Evolutionary conservation across 2,113 vertebrate genomes (phyloP), one percentile per base, ranked within the genome.

Genomic region (Ginglymostoma cirratum): DNA sequence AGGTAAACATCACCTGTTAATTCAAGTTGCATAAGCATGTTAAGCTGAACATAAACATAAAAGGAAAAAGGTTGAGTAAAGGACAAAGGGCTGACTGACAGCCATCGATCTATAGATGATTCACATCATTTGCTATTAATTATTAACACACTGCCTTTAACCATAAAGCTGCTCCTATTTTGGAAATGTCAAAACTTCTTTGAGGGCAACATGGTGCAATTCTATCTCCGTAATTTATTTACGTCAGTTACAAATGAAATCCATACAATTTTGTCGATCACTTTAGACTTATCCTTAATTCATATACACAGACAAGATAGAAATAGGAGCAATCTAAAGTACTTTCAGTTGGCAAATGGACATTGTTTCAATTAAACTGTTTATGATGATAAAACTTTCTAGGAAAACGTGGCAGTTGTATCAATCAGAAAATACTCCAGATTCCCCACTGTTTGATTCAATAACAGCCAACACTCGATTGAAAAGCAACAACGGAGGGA

Each of bases 101-200:
- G 87, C 48, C 23, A 38, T 66, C 21, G 89, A 92, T 66, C 42
- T 95, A 48, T 38, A 48, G 38, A 24, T 69, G 65, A 72, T 48
- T 42, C 42, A 30, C 67, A 72, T 72, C 94, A 30, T 72, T 95
- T 94, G 65, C n/a, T 69, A 69, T 94, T 69, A 95, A 95, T 95
- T 72, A 95, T 95, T 95, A 95, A 95, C 12, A 30, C 2, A 30
- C 66, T 30, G 67, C 65, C 69, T 70, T 48, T 52, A 52, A 21
- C 12, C 67, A 95, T 67, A 95, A 95, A 69, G 42, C 67, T 30
- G 67, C 67, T 72, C 94, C 69, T 45, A 48, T 45, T 72, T 48
- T 24, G 48, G 24, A 95, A 95, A 95, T 95, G 94, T 95, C 93
- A 95, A 72, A 48, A 27, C 93, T 42, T 70, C 94, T 95, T 72